Percentiles rank a stretch among this genome's conserved stretches.
phyloP scores from a whole-genome alignment of 2,888 invertebrate species.

The Prionchulus punctatus region DNA sequence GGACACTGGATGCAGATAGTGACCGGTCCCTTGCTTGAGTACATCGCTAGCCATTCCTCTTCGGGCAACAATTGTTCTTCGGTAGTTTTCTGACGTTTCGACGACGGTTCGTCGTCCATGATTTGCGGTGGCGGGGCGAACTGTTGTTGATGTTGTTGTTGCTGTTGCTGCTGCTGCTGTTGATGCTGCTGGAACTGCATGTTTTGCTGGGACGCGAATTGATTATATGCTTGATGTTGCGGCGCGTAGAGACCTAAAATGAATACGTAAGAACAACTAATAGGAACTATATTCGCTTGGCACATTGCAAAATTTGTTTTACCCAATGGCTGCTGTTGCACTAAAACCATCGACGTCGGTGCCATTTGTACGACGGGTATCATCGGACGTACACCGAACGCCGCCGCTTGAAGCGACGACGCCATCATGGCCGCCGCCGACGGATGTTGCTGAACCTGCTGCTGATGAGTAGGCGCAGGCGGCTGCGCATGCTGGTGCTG shows the following conservation, averaged over 20 bases:
- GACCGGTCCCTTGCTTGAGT: constrained; percentile 35
- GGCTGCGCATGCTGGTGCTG: not conserved
- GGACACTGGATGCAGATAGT: constrained; percentile 67
- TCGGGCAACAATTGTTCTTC: constrained; percentile 87
- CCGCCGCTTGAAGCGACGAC: not conserved
- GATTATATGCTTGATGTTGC: too few relatives aligned
- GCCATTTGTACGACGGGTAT: constrained; percentile 5
- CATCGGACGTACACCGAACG: not conserved
- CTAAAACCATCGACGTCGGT: not conserved
- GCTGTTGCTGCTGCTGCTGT: constrained; percentile 11
- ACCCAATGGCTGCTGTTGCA: constrained; percentile 1
- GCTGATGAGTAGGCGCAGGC: not conserved
- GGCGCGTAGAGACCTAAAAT: too few relatives aligned
- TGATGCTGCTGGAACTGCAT: constrained; percentile 5
- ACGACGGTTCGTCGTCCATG: not conserved
- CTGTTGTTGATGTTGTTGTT: constrained; percentile 18
- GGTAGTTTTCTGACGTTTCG: constrained; percentile 60
- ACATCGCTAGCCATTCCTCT: constrained; percentile 46
- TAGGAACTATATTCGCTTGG: too few relatives aligned
- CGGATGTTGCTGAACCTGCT: too few relatives aligned
- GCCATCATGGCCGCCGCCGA: not conserved
- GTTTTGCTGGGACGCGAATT: too few relatives aligned
- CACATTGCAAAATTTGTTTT: not conserved
- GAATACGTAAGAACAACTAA: too few relatives aligned
- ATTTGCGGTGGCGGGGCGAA: constrained; percentile 11